Conservation (phyloP, 2,888 invertebrate genomes). For the Trichopoda pennipes region DNA sequence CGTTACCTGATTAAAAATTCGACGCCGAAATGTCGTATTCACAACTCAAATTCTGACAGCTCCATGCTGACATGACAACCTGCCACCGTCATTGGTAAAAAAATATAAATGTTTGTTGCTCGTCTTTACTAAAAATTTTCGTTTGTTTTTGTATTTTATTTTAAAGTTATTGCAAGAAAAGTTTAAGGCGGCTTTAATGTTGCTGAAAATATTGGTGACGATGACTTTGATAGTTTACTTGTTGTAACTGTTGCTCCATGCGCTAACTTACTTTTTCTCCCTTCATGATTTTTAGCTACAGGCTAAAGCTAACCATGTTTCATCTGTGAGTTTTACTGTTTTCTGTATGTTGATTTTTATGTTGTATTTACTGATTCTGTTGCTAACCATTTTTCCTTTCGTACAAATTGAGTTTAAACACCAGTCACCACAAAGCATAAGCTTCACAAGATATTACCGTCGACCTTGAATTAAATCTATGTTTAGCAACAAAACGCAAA, state of each 20-base stretch:
- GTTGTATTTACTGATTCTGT: conserved; percentile 9
- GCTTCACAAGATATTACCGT: conserved; percentile 51
- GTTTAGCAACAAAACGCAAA: conserved; percentile 55
- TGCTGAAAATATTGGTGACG: conserved; percentile 65
- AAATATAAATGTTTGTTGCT: conserved; percentile 55
- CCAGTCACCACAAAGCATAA: conserved; percentile 51
- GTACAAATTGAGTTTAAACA: conserved; percentile 66
- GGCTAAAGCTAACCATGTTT: no score
- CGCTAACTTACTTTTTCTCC: conserved; percentile 70
- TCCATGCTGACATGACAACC: conserved; percentile 77
- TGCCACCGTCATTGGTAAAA: conserved; percentile 71
- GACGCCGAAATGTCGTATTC: conserved; percentile 71
- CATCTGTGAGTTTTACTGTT: conserved; percentile 57
- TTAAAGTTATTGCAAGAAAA: conserved; percentile 33
- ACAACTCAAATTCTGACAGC: conserved; percentile 77
- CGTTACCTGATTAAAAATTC: conserved; percentile 69
- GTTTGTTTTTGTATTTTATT: not conserved
- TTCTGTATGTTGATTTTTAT: conserved; percentile 40
- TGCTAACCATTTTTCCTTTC: conserved; percentile 41
- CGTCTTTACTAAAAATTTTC: conserved; percentile 16
- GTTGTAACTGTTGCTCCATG: conserved; percentile 57
- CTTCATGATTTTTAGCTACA: conserved; percentile 53
- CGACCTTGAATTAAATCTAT: conserved; percentile 66
- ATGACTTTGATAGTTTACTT: conserved; percentile 63
- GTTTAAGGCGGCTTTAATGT: conserved; percentile 65